These are phyloP conservation scores for Odontophorus gujanensis DNA, from an alignment of 2,113 vertebrate species.

Conservation along the genomic window DNA sequence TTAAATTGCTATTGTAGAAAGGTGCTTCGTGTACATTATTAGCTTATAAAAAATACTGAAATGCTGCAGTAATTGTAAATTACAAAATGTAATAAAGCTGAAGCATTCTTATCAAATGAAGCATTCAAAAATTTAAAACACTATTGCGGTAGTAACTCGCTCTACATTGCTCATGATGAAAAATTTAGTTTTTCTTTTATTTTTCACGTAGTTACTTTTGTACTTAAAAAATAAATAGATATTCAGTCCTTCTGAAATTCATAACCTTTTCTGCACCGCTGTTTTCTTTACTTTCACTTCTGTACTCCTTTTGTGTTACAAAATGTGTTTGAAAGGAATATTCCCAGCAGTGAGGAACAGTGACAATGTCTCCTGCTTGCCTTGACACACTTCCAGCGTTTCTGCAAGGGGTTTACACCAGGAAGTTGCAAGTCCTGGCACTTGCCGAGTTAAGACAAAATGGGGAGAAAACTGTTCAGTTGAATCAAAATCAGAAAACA, in stretches of 20 bases:
- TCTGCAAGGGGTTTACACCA: constrained; percentile 1
- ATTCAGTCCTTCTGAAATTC: not conserved
- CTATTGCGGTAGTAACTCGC: constrained; percentile 13
- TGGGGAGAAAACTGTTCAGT: not conserved
- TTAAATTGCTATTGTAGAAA: constrained; percentile 55
- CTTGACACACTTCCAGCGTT: not conserved
- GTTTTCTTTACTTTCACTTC: not conserved
- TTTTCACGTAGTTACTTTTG: not conserved
- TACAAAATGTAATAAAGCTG: constrained; percentile 30
- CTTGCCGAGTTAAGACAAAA: constrained; percentile 30
- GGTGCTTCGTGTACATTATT: constrained; percentile 39
- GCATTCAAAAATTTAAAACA: constrained; percentile 37
- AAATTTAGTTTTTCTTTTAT: not conserved
- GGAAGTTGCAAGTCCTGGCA: constrained; percentile 17
- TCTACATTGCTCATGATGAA: not conserved
- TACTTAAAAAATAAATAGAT: not conserved
- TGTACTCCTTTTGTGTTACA: not conserved
- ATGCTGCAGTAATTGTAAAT: constrained; percentile 64
- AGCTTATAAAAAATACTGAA: constrained; percentile 41
- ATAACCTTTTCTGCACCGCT: not conserved
- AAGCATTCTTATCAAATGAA: constrained; percentile 29
- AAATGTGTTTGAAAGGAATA: not conserved
- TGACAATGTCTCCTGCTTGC: not conserved
- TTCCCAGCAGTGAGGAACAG: not conserved
- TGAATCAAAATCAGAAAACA: constrained; percentile 34